Evolutionary conservation across 35 echinoderm and acorn worm genomes (phyloP).

Genomic region (Holothuria glaberrima): DNA sequence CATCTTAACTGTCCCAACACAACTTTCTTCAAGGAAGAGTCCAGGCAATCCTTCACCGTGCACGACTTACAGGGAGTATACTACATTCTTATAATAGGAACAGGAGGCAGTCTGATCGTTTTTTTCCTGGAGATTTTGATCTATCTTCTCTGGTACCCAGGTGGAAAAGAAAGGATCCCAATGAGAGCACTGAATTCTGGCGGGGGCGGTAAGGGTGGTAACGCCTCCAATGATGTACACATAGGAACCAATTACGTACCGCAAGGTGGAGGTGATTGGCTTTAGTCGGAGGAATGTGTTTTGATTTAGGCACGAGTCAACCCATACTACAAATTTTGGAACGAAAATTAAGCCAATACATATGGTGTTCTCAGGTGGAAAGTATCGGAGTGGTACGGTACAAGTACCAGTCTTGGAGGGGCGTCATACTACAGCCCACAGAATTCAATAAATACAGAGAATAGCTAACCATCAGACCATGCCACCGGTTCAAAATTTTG

Average conservation of each 20-base stretch:
- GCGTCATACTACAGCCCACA: no score
- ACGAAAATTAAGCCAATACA: no score
- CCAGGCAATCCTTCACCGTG: slow-evolving; percentile 72
- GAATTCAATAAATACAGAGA: no score
- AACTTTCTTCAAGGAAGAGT: slow-evolving; percentile 57
- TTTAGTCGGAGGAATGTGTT: no score
- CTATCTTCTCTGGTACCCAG: background rate
- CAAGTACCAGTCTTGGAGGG: no score
- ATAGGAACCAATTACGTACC: background rate
- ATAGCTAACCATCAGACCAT: no score
- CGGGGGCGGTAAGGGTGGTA: background rate
- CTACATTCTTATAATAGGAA: slow-evolving; percentile 72
- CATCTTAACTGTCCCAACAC: slow-evolving; percentile 57
- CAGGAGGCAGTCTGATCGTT: slow-evolving; percentile 67
- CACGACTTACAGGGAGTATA: slow-evolving; percentile 82
- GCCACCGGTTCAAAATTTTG: no score
- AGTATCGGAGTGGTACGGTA: no score
- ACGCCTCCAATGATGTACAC: background rate
- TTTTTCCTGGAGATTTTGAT: slow-evolving; percentile 73
- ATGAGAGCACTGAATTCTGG: background rate
- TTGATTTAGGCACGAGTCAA: no score
- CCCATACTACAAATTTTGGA: no score
- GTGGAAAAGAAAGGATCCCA: background rate
- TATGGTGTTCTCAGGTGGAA: no score
- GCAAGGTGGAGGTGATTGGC: no score